Evolutionary conservation across 2,797 vertebrate species (phyloP), one percentile per base, ranked within the genome.

Genomic region (Synaphobranchus kaupii): DNA sequence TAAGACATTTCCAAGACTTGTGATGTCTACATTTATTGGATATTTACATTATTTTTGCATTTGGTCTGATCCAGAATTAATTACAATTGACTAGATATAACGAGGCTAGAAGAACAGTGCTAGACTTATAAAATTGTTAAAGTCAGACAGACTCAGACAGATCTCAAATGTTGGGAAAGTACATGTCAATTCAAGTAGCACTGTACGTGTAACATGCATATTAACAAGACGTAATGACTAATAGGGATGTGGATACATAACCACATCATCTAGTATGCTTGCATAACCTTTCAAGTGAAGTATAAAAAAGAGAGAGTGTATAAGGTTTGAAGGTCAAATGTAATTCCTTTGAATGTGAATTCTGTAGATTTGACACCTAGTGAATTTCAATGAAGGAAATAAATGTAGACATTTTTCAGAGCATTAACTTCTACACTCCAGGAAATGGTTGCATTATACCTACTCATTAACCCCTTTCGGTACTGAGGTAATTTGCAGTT

Each of bases 401-500:
- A 31, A 31, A 71, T 31, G 31, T 71, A 0, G 8, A 10, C 9
- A 17, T 22, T 44, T 60, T 28, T 56, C 58, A 71, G 34, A 71
- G 44, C n/a, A 71, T 47, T 85, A 47, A 20, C 15, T 76, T 1
- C 25, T 31, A 10, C 39, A 47, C 52, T 86, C 22, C 73, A 17
- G 50, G 68, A 20, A 54, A 86, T 73, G 56, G 76, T 76, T 73
- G 66, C 20, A 86, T 86, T 20, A 52, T 0, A 68, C 66, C 31
- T 5, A 48, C 15, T 28, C 25, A 47, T 47, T 39, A 34, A 17
- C 34, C 10, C 63, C 60, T 22, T 10, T n/a, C 44, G 25, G 58
- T 66, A 6, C 39, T 13, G 22, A 47, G 25, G 25, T 71, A 28
- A 73, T 56, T 76, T 22, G 39, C 44, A 54, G 44, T 56, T 71